phyloP scores from a whole-genome alignment of 2,797 vertebrate genomes.

The Malurus splendens region DNA sequence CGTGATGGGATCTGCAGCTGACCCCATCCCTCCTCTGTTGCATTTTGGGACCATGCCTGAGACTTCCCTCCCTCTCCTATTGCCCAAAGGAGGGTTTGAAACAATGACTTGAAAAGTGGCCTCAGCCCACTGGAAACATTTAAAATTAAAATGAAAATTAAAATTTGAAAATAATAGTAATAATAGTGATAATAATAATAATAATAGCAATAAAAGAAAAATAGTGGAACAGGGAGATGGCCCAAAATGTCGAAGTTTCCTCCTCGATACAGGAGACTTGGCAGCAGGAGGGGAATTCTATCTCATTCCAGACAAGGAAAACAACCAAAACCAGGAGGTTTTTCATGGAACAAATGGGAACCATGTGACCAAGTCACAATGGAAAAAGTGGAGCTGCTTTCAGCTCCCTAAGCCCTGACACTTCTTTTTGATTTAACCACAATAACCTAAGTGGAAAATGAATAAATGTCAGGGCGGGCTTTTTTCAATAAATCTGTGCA shows the following conservation, averaged over 20 bases:
- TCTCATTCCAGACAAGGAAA: slow-evolving; percentile 49
- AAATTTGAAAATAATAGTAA: too few species aligned
- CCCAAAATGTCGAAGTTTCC: slow-evolving; percentile 20
- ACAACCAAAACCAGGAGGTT: slow-evolving; percentile 53
- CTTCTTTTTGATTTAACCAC: slow-evolving; percentile 55
- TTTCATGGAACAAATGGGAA: slow-evolving; percentile 57
- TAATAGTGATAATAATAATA: not conserved
- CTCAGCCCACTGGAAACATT: not conserved
- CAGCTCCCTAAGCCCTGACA: slow-evolving; percentile 38
- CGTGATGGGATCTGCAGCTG: not conserved
- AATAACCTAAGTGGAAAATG: slow-evolving; percentile 59
- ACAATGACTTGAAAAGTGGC: not conserved
- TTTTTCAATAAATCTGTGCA: slow-evolving; percentile 32
- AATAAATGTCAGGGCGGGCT: slow-evolving; percentile 17
- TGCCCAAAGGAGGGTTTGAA: not conserved
- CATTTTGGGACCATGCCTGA: not conserved
- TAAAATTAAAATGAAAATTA: too few species aligned
- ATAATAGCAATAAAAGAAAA: not conserved
- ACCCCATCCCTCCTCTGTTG: rapidly evolving
- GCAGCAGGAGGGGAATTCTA: slow-evolving; percentile 37
- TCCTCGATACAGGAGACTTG: not conserved
- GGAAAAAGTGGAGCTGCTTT: slow-evolving; percentile 44
- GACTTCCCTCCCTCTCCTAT: not conserved
- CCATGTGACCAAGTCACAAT: slow-evolving; percentile 49
- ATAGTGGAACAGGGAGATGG: not conserved